Evolutionary conservation across 2,797 vertebrate species (phyloP).

Genomic region (Pogoniulus pusillus): DNA sequence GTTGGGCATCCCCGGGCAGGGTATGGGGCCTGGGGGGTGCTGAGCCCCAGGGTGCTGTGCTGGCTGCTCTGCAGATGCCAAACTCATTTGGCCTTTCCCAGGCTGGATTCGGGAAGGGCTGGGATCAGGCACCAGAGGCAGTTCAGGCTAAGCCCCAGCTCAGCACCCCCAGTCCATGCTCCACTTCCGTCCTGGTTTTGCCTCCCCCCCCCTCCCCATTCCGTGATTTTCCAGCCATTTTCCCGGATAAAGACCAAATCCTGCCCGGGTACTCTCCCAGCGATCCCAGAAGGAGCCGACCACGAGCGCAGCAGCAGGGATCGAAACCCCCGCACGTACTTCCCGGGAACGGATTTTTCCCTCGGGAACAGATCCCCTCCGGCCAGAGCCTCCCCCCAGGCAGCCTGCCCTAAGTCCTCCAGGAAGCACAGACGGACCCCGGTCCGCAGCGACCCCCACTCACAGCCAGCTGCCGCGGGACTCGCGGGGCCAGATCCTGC

Average conservation of each 20-base stretch:
- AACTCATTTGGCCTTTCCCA: accelerated
- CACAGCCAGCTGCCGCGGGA: neutral
- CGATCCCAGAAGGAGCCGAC: neutral
- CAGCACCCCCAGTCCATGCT: neutral
- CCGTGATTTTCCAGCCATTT: neutral
- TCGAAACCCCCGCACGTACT: too few relatives aligned
- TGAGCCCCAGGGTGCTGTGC: accelerated
- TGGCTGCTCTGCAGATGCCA: accelerated
- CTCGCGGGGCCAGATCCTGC: neutral
- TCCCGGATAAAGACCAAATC: neutral
- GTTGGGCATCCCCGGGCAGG: too few relatives aligned
- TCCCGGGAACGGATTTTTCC: neutral
- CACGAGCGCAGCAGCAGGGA: neutral
- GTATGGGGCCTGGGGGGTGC: neutral
- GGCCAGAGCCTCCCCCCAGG: too few relatives aligned
- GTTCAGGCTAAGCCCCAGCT: neutral
- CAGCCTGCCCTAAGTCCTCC: neutral
- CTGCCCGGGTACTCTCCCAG: neutral
- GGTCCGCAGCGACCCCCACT: neutral
- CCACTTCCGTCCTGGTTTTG: neutral
- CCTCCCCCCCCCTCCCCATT: accelerated
- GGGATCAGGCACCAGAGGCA: accelerated
- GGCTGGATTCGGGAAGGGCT: neutral
- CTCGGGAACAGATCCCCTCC: too few relatives aligned
- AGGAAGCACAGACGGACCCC: neutral